Conservation (phyloP, 2,888 invertebrate species). For the Macrophya annulata region DNA sequence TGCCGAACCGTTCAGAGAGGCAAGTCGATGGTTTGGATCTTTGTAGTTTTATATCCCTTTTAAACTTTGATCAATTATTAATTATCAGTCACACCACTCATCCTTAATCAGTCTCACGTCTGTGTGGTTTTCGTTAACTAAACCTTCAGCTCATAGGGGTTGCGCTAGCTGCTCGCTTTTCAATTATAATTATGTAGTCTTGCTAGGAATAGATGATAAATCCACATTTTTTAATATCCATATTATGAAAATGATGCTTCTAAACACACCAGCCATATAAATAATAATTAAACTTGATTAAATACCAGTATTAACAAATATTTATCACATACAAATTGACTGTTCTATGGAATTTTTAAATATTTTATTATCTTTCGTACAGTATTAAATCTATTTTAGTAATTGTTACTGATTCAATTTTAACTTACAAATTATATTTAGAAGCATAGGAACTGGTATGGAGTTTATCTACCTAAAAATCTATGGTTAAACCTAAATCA, state of each 20-base stretch:
- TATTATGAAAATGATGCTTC: slow-evolving; percentile 12
- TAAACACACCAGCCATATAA: not conserved
- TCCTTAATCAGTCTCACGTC: slow-evolving; percentile 71
- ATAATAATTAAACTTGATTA: not conserved
- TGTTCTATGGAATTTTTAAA: not conserved
- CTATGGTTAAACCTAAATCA: not conserved
- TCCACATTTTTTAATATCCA: slow-evolving; percentile 53
- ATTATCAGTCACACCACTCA: slow-evolving; percentile 68
- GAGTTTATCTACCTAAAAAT: not conserved
- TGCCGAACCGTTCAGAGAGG: slow-evolving; percentile 80
- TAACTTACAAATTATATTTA: not conserved
- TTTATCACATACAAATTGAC: not conserved
- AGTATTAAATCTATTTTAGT: not conserved
- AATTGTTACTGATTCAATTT: not conserved
- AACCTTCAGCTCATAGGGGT: slow-evolving; percentile 73
- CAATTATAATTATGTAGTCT: slow-evolving; percentile 68
- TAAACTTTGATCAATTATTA: slow-evolving; percentile 63
- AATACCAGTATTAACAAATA: not conserved
- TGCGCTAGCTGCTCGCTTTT: slow-evolving; percentile 77
- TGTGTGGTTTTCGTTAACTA: slow-evolving; percentile 74
- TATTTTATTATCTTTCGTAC: not conserved
- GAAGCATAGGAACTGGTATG: not conserved
- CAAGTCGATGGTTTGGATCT: slow-evolving; percentile 80
- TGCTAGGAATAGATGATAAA: slow-evolving; percentile 66
- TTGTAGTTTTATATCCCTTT: slow-evolving; percentile 74